These are phyloP conservation scores for Ramphastos sulfuratus DNA, from an alignment of 2,113 vertebrate genomes.

Conservation along the genomic window DNA sequence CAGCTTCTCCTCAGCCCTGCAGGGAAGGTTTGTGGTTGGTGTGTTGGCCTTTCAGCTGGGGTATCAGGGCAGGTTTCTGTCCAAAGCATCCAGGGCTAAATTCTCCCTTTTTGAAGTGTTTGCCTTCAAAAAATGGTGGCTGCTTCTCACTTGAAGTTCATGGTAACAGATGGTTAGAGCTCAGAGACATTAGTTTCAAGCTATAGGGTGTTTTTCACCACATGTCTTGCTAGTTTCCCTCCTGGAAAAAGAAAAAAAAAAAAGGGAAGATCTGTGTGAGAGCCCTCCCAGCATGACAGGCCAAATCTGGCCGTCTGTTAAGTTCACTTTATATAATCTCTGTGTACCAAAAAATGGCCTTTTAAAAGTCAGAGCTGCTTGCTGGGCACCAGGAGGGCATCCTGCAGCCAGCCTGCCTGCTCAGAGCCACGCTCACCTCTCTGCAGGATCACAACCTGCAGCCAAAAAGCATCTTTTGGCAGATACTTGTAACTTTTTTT, in stretches of 20 bases:
- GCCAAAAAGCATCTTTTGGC: neutral
- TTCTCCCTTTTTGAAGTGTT: neutral
- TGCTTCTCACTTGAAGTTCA: slow-evolving; percentile 54
- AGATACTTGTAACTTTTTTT: neutral
- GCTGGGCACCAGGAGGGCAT: neutral
- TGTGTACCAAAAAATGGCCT: neutral
- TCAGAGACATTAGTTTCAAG: slow-evolving; percentile 39
- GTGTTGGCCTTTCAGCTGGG: neutral
- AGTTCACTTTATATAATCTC: slow-evolving; percentile 36
- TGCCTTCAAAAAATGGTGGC: slow-evolving; percentile 28
- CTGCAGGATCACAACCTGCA: neutral
- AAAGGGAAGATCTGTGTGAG: neutral
- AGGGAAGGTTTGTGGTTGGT: neutral
- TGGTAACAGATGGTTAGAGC: slow-evolving; percentile 49
- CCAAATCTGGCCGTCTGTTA: slow-evolving; percentile 39
- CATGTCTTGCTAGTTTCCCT: slow-evolving; percentile 55
- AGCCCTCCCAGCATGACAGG: slow-evolving; percentile 21
- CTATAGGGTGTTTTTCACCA: slow-evolving; percentile 49
- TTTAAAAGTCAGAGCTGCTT: neutral
- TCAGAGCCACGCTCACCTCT: fast-evolving
- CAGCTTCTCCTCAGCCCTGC: neutral
- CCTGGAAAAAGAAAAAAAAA: neutral
- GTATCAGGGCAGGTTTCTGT: neutral
- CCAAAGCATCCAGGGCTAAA: neutral
- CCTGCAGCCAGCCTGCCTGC: neutral